Conservation (phyloP, 2,797 vertebrate species). For the Sciurus carolinensis region DNA sequence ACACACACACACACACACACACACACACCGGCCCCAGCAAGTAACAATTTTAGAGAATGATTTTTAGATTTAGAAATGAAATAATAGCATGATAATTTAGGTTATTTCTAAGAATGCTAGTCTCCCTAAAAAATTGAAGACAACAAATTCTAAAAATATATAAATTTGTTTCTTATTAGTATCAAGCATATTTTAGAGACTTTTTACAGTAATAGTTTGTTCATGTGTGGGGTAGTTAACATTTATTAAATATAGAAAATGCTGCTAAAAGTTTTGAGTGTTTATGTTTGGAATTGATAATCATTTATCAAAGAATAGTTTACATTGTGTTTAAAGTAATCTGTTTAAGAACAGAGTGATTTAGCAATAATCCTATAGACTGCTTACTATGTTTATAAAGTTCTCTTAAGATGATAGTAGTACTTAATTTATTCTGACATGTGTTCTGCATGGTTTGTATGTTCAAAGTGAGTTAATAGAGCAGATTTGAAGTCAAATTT, state of each 20-base stretch:
- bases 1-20: too few relatives aligned
- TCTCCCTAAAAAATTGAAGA: conserved; percentile 55
- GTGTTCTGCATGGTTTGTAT: not conserved
- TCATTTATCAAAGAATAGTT: conserved; percentile 46
- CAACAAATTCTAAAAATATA: conserved; percentile 55
- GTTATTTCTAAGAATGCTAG: conserved; percentile 37
- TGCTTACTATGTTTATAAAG: conserved; percentile 34
- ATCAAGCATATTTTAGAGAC: conserved; percentile 22
- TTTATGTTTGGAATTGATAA: conserved; percentile 30
- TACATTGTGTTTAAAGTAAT: conserved; percentile 51
- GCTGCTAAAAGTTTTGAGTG: not conserved
- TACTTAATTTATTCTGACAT: conserved; percentile 27
- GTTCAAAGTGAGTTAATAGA: not conserved
- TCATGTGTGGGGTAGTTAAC: not conserved
- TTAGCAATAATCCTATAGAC: conserved; percentile 2
- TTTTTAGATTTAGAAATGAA: conserved; percentile 62
- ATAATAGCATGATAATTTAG: conserved; percentile 30
- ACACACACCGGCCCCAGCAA: not conserved
- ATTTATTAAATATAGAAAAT: conserved; percentile 22
- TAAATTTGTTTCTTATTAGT: not conserved
- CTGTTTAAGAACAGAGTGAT: not conserved
- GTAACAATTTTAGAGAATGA: conserved; percentile 10
- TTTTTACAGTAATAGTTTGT: not conserved
- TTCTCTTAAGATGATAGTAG: conserved; percentile 22
- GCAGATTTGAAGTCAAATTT: conserved; percentile 28